Evolutionary conservation across 2,113 vertebrate genomes (phyloP).

Genomic region (Cygnus atratus): DNA sequence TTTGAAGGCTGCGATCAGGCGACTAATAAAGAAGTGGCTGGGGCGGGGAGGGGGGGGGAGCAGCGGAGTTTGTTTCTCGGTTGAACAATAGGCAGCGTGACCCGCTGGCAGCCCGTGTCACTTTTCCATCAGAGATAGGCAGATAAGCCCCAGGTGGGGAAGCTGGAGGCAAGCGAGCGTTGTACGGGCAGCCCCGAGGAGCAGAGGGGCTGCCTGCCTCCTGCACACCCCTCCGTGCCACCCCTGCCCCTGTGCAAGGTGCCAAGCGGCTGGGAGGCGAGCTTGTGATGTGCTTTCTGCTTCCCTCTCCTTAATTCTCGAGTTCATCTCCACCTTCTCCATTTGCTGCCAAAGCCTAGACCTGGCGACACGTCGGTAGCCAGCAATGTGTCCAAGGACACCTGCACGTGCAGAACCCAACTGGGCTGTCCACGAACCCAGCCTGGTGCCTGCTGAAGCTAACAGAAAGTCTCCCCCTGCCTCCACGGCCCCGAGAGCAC

Average conservation of each 20-base stretch:
- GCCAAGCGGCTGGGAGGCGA: background rate
- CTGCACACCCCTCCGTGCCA: background rate
- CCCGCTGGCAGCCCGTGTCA: background rate
- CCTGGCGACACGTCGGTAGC: fast-evolving
- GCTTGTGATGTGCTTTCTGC: background rate
- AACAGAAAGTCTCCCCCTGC: background rate
- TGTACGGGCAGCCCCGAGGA: background rate
- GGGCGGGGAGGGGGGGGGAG: background rate
- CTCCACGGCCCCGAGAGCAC: background rate
- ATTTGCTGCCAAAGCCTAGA: background rate
- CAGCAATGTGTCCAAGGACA: background rate
- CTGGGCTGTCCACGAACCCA: background rate
- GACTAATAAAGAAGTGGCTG: background rate
- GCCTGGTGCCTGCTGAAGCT: background rate
- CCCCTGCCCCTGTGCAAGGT: background rate
- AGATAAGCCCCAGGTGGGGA: background rate
- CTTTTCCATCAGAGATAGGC: background rate
- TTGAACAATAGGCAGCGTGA: background rate
- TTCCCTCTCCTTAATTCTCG: background rate
- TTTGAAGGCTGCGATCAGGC: slow-evolving; percentile 1
- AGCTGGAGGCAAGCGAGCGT: background rate
- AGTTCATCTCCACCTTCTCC: background rate
- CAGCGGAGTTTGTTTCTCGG: background rate
- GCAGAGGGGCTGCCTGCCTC: background rate
- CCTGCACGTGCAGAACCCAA: background rate